These are phyloP conservation scores for Psylliodes chrysocephalus DNA, from an alignment of 2,888 invertebrate genomes.

Conservation along the genomic window DNA sequence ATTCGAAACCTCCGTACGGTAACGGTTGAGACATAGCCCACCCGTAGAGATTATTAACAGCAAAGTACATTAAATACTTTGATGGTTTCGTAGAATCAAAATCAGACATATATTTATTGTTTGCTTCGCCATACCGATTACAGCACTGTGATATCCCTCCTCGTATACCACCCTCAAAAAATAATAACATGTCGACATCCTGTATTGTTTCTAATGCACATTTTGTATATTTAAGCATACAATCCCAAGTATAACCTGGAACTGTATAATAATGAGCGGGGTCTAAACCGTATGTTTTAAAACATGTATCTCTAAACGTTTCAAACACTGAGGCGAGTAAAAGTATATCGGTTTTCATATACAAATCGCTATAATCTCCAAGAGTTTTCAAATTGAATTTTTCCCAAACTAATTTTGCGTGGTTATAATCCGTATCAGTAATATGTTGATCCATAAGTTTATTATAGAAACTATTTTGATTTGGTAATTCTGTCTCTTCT, in stretches of 20 bases:
- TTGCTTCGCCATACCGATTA: too few relatives aligned
- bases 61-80: conserved; percentile 52
- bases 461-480: too few relatives aligned
- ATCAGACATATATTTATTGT: conserved; percentile 53
- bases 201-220: conserved; percentile 49
- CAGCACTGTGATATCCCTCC: too few relatives aligned
- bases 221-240: conserved; percentile 44
- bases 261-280: not conserved
- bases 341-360: not conserved
- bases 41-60: conserved; percentile 35
- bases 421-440: not conserved
- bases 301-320: not conserved
- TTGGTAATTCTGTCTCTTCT: too few relatives aligned
- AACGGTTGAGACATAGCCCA: conserved; percentile 46
- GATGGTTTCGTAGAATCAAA: conserved; percentile 49
- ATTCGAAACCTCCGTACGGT: conserved; percentile 42
- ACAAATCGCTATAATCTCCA: not conserved
- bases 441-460: too few relatives aligned
- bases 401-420: not conserved
- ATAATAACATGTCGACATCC: conserved; percentile 37
- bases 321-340: not conserved
- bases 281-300: not conserved
- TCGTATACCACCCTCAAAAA: too few relatives aligned
- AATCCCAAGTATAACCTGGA: not conserved
- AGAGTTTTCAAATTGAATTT: not conserved